These are phyloP conservation scores for Pheosia gnoma DNA, from an alignment of 2,888 invertebrate species.

Conservation along the genomic window DNA sequence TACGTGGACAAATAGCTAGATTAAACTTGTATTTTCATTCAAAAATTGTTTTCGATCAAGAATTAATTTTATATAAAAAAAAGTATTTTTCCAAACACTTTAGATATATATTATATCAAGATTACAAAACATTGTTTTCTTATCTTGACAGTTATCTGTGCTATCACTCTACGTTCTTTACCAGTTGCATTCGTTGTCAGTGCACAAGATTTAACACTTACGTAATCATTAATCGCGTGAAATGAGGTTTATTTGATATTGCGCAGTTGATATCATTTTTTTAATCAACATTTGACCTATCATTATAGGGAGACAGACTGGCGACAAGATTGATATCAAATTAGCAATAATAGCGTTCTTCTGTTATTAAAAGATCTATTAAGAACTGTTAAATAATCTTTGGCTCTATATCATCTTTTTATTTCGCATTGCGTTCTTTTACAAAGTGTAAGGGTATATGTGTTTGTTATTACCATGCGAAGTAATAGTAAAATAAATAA, in stretches of 20 bases:
- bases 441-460: too few relatives aligned
- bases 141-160: conserved; percentile 12
- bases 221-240: not conserved
- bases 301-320: not conserved
- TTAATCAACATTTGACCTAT: not conserved
- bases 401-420: too few relatives aligned
- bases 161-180: conserved; percentile 8
- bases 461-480: too few relatives aligned
- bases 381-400: too few relatives aligned
- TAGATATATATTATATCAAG: not conserved
- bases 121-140: not conserved
- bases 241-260: not conserved
- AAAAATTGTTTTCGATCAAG: too few relatives aligned
- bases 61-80: not conserved
- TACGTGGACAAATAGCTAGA: too few relatives aligned
- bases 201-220: conserved; percentile 1
- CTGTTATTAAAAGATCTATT: too few relatives aligned
- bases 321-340: not conserved
- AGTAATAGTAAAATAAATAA: too few relatives aligned
- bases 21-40: too few relatives aligned
- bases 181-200: not conserved
- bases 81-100: not conserved
- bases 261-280: not conserved
- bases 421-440: too few relatives aligned
- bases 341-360: too few relatives aligned